A percentile compares a stretch with the other conserved stretches of the same genome.
Evolutionary conservation across 1,140 invertebrate species (phyloP).

Genomic region (Neodiprion lecontei): DNA sequence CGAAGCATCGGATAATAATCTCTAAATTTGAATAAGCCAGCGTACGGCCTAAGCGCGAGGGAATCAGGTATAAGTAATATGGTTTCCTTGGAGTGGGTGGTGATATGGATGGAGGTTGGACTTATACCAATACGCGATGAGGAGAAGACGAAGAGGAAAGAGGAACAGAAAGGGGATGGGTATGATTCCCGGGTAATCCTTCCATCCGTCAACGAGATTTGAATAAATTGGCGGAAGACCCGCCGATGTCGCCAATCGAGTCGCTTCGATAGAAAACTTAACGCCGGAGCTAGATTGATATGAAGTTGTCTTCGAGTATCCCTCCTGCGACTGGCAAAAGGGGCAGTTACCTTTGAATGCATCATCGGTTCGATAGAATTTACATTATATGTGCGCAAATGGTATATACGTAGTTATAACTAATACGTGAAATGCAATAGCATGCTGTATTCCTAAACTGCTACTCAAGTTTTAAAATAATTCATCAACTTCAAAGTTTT

Average conservation of each 20-base stretch:
- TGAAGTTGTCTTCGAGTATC: background rate
- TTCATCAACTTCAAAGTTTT: background rate
- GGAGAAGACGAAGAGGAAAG: background rate
- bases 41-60: slow-evolving; percentile 6
- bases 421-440: too few relatives aligned
- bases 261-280: background rate
- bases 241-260: background rate
- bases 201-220: slow-evolving; percentile 10
- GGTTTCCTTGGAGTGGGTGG: slow-evolving; percentile 12
- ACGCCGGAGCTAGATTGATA: background rate
- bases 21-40: background rate
- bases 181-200: slow-evolving; percentile 6
- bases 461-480: background rate
- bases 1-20: slow-evolving; percentile 7
- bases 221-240: slow-evolving; percentile 16
- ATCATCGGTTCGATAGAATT: background rate
- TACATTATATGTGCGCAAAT: too few relatives aligned
- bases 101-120: slow-evolving; percentile 3
- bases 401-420: too few relatives aligned
- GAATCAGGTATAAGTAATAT: slow-evolving; percentile 4
- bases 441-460: too few relatives aligned
- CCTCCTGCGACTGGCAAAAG: background rate
- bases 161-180: background rate
- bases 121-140: background rate
- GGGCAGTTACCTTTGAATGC: background rate